These are phyloP conservation scores for Tineola bisselliella DNA, from an alignment of 2,888 invertebrate species.

Conservation along the genomic window DNA sequence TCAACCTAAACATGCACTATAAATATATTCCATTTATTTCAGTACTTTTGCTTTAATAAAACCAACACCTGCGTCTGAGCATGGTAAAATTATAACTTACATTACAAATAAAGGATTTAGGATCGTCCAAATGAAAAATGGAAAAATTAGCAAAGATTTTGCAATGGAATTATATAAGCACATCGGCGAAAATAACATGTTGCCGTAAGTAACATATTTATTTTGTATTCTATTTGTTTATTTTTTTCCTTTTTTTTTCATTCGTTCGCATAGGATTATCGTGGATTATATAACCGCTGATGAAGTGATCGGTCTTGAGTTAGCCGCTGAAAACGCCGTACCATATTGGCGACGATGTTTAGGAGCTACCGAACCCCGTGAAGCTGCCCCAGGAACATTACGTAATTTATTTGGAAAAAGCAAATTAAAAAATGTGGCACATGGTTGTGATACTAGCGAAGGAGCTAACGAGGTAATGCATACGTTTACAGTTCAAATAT, in stretches of 20 bases:
- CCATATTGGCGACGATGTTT: conserved; percentile 71
- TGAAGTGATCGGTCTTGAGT: conserved; percentile 77
- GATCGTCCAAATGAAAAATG: conserved; percentile 79
- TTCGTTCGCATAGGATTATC: conserved; percentile 49
- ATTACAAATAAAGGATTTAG: conserved; percentile 73
- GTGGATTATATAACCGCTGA: conserved; percentile 76
- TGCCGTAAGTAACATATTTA: conserved; percentile 60
- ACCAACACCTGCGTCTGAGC: conserved; percentile 73
- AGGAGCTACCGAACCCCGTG: conserved; percentile 71
- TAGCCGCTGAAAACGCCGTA: conserved; percentile 76
- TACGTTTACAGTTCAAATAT: too few species aligned
- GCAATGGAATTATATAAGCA: conserved; percentile 72
- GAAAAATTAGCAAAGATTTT: conserved; percentile 72
- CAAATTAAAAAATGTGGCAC: conserved; percentile 72
- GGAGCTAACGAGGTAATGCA: conserved; percentile 57
- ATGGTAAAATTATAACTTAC: conserved; percentile 79
- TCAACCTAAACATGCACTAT: background rate
- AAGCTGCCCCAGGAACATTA: conserved; percentile 70
- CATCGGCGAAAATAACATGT: conserved; percentile 64
- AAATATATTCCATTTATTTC: conserved; percentile 18
- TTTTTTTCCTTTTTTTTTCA: background rate
- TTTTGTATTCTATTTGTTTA: background rate
- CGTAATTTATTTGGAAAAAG: conserved; percentile 75
- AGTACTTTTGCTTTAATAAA: conserved; percentile 85
- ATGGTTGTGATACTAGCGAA: conserved; percentile 72